Evolutionary conservation across 2,113 vertebrate species (phyloP).

Genomic region (Morone chrysops): DNA sequence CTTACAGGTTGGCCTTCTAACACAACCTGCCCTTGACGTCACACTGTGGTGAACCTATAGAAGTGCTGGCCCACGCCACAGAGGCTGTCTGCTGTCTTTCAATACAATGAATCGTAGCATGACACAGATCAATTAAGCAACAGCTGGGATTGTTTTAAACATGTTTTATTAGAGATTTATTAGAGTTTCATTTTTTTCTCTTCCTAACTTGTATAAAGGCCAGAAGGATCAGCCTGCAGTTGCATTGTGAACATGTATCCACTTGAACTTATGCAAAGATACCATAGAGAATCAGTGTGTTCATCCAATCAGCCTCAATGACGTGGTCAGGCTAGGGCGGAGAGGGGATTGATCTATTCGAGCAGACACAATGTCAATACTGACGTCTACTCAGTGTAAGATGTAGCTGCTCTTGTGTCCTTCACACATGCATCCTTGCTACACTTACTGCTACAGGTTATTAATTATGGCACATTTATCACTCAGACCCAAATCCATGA

Average conservation of each 20-base stretch:
- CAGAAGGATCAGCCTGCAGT: background rate
- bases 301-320: slow-evolving; percentile 66
- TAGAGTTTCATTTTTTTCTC: background rate
- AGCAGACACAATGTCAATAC: slow-evolving; percentile 76
- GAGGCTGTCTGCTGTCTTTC: slow-evolving; percentile 19
- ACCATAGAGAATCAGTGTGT: slow-evolving; percentile 57
- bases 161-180: background rate
- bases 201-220: background rate
- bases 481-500: slow-evolving; percentile 25
- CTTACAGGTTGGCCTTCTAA: slow-evolving; percentile 44
- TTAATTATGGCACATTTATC: slow-evolving; percentile 51
- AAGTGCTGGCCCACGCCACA: slow-evolving; percentile 12
- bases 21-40: slow-evolving; percentile 43
- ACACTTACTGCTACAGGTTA: slow-evolving; percentile 18
- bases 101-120: slow-evolving; percentile 28
- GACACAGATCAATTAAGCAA: slow-evolving; percentile 17
- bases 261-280: slow-evolving; percentile 31
- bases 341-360: slow-evolving; percentile 68
- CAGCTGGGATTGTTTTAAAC: slow-evolving; percentile 38
- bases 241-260: background rate
- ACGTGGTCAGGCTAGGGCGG: slow-evolving; percentile 50
- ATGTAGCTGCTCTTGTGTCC: slow-evolving; percentile 69
- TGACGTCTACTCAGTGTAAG: slow-evolving; percentile 65
- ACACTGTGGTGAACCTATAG: slow-evolving; percentile 19
- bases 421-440: slow-evolving; percentile 61